These are phyloP conservation scores for Phrynocephalus forsythii DNA, from an alignment of 2,797 vertebrate species.

Conservation along the genomic window DNA sequence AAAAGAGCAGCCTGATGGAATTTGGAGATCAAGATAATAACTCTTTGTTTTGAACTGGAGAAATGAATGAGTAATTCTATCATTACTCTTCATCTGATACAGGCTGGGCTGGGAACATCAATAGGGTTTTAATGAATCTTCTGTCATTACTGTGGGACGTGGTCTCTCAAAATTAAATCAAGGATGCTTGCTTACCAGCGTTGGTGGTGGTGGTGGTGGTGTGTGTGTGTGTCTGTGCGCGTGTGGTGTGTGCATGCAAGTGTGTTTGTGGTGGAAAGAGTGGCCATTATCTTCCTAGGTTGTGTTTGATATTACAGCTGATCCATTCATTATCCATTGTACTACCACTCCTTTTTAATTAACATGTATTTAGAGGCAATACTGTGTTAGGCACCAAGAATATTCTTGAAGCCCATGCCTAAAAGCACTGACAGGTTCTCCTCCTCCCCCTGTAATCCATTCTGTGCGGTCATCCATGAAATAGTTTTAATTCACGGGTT, in stretches of 20 bases:
- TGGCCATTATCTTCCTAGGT: constrained; percentile 32
- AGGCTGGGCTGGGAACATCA: constrained; percentile 59
- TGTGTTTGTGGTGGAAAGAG: background rate
- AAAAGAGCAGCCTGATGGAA: constrained; percentile 27
- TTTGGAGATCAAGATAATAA: constrained; percentile 58
- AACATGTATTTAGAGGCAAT: constrained; percentile 25
- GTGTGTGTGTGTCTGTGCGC: background rate
- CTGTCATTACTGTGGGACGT: constrained; percentile 25
- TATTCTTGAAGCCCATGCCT: constrained; percentile 25
- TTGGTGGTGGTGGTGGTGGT: background rate
- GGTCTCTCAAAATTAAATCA: constrained; percentile 37
- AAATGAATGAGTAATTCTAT: constrained; percentile 55
- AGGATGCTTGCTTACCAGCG: constrained; percentile 23
- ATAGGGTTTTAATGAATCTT: constrained; percentile 44
- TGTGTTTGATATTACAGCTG: constrained; percentile 8
- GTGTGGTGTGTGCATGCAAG: background rate
- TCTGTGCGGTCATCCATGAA: constrained; percentile 32
- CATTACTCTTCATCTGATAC: constrained; percentile 59
- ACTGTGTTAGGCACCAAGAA: constrained; percentile 15
- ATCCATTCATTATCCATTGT: constrained; percentile 39
- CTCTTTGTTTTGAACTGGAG: constrained; percentile 59
- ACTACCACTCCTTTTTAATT: constrained; percentile 29
- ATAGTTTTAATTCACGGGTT: constrained; percentile 18
- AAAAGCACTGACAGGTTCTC: background rate
- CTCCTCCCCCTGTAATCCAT: background rate